Percentiles rank a stretch among this genome's conserved stretches.
phyloP scores from a whole-genome alignment of 1,140 invertebrate genomes.

The Atta texana region DNA sequence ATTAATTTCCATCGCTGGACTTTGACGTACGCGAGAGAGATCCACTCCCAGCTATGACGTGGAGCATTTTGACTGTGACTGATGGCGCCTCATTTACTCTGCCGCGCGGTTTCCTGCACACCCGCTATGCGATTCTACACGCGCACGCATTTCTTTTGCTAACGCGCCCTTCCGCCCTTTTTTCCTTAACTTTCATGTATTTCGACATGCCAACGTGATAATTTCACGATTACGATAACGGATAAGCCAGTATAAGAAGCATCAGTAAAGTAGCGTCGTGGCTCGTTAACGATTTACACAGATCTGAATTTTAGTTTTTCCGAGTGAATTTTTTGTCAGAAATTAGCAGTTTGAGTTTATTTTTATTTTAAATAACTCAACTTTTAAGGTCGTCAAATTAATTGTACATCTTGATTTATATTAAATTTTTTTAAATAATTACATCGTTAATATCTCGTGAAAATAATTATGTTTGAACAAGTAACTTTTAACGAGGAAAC shows the following conservation, averaged over 20 bases:
- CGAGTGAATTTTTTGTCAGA: not conserved
- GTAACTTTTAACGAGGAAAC: conserved; percentile 44
- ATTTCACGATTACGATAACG: conserved; percentile 36
- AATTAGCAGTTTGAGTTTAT: not conserved
- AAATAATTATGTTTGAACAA: conserved; percentile 61
- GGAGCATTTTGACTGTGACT: conserved; percentile 70
- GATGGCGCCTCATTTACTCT: conserved; percentile 70
- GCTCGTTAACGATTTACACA: conserved; percentile 25
- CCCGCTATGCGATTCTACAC: conserved; percentile 34
- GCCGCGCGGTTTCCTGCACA: conserved; percentile 40
- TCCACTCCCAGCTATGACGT: conserved; percentile 61
- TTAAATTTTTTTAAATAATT: conserved; percentile 30
- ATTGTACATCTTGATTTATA: conserved; percentile 8
- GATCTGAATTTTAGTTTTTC: not conserved
- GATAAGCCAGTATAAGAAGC: conserved; percentile 1
- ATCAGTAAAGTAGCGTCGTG: not conserved
- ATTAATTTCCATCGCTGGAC: conserved; percentile 67
- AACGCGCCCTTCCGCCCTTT: conserved; percentile 1
- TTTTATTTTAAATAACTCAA: not conserved
- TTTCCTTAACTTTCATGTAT: conserved; percentile 37
- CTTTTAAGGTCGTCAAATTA: not conserved
- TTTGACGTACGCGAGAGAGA: conserved; percentile 70
- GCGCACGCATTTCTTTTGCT: conserved; percentile 33
- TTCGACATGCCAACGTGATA: conserved; percentile 16
- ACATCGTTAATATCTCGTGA: conserved; percentile 45